Percentiles rank a stretch among this genome's conserved stretches.
Evolutionary conservation across 2,888 invertebrate genomes (phyloP).

Genomic region (Dorcus parallelipipedus): DNA sequence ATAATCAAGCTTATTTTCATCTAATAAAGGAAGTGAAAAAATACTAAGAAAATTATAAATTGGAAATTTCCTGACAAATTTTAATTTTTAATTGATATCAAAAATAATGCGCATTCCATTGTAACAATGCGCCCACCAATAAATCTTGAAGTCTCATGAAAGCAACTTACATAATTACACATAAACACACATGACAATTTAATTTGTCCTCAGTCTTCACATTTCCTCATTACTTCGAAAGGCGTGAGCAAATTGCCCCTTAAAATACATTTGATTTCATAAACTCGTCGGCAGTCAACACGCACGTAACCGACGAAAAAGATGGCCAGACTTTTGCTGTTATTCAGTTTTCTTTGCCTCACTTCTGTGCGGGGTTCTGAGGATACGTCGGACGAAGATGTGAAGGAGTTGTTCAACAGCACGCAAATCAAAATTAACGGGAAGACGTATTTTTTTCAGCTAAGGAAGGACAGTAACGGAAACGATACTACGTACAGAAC

Average conservation of each 20-base stretch:
- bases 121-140: no score
- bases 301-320: background rate
- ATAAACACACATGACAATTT: slow-evolving; percentile 13
- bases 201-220: slow-evolving; percentile 16
- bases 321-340: background rate
- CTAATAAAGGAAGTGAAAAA: no score
- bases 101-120: no score
- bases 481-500: slow-evolving; percentile 6
- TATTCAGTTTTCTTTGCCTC: background rate
- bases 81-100: no score
- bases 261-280: slow-evolving; percentile 19
- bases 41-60: no score
- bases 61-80: no score
- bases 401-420: background rate
- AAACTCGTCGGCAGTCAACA: background rate
- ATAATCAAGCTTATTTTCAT: no score
- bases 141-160: no score
- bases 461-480: slow-evolving; percentile 7
- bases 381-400: background rate
- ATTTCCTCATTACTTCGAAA: slow-evolving; percentile 19
- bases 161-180: slow-evolving; percentile 13
- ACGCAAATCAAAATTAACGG: slow-evolving; percentile 10
- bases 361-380: background rate
- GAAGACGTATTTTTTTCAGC: slow-evolving; percentile 14
- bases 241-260: slow-evolving; percentile 15